Percentiles rank a stretch among this genome's conserved stretches.
phyloP scores from a whole-genome alignment of 2,797 vertebrate species.

The Acanthurus leucopareius region DNA sequence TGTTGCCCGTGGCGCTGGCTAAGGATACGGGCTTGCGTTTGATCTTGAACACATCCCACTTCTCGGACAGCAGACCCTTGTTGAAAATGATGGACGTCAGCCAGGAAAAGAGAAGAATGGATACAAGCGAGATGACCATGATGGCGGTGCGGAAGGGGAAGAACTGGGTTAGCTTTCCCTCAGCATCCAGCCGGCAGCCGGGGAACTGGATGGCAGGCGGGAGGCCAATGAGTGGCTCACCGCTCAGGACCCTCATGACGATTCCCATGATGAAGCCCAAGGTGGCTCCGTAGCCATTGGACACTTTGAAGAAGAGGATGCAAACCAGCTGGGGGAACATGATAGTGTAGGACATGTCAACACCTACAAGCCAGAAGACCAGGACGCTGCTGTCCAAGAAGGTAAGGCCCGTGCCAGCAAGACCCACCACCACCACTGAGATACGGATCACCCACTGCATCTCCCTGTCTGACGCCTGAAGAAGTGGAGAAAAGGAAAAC shows the following conservation, averaged over 20 bases:
- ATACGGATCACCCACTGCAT: conserved; percentile 87
- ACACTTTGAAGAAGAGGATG: conserved; percentile 84
- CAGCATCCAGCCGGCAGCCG: conserved; percentile 67
- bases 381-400: conserved; percentile 83
- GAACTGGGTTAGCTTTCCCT: conserved; percentile 79
- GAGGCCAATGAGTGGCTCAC: conserved; percentile 81
- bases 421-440: conserved; percentile 84
- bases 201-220: conserved; percentile 81
- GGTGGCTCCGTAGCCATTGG: conserved; percentile 84
- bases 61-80: conserved; percentile 79
- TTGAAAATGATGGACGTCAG: conserved; percentile 80
- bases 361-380: conserved; percentile 87
- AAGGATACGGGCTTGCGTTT: conserved; percentile 48
- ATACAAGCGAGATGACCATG: conserved; percentile 78
- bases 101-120: conserved; percentile 80
- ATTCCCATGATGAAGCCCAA: conserved; percentile 78
- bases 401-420: conserved; percentile 80
- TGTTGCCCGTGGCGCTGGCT: neutral
- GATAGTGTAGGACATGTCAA: conserved; percentile 88
- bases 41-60: conserved; percentile 85
- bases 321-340: conserved; percentile 90
- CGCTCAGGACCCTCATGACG: conserved; percentile 69
- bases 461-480: conserved; percentile 87
- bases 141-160: conserved; percentile 88
- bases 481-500: neutral